These are phyloP conservation scores for Boleophthalmus pectinirostris DNA, from an alignment of 2,113 vertebrate genomes.

Conservation along the genomic window DNA sequence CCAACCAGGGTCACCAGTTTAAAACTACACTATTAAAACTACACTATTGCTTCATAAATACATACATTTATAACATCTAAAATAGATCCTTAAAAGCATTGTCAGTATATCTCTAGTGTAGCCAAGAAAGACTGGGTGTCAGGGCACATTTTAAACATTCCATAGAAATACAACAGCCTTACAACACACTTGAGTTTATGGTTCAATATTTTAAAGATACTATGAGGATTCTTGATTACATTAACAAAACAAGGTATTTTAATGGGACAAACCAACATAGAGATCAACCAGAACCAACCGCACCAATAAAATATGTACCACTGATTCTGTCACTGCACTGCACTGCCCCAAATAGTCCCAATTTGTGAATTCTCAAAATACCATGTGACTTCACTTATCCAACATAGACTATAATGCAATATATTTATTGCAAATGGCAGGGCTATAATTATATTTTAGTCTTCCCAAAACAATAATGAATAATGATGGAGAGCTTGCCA, in stretches of 20 bases:
- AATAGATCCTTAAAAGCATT: too few relatives aligned
- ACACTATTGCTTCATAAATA: too few relatives aligned
- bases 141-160: neutral
- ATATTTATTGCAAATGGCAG: slow-evolving; percentile 1
- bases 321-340: neutral
- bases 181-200: neutral
- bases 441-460: slow-evolving; percentile 4
- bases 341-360: too few relatives aligned
- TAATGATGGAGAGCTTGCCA: too few relatives aligned
- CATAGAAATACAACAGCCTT: neutral
- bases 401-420: neutral
- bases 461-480: neutral
- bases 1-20: too few relatives aligned
- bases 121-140: neutral
- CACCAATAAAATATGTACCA: too few relatives aligned
- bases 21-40: too few relatives aligned
- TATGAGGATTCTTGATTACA: neutral
- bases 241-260: neutral
- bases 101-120: too few relatives aligned
- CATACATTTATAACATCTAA: too few relatives aligned
- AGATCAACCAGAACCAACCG: neutral
- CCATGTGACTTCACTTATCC: slow-evolving; percentile 1
- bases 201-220: neutral
- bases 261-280: neutral
- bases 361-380: neutral